Base-by-base conservation (phyloP, 2,888 invertebrate genomes). In the Ochropleura leucogaster region DNA sequence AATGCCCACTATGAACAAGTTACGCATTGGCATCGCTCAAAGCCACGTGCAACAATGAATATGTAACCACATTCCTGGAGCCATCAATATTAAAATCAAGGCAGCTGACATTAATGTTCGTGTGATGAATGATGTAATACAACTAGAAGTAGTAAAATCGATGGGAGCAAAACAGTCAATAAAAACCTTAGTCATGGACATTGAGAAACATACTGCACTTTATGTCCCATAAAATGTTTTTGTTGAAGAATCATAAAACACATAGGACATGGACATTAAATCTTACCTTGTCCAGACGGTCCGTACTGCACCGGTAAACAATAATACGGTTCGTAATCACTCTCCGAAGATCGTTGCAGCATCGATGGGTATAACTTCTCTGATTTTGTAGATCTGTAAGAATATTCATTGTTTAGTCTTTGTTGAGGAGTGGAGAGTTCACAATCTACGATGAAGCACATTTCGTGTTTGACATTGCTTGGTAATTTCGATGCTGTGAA, bases 311-410 rank as follows among this genome's bases (percentile, higher is more conserved):
- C 98, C 0, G 98, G 98, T 85, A 98, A 97, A 93, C 98, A 98
- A 93, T 98, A 98, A 93, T 98, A 98, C 0, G 98, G 98, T 91
- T 98, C 98, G 83, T 98, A 97, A 92, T 98, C 98, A 78, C 98
- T 98, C 89, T 98, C 97, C 87, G 98, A 97, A 90, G 98, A 98
- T 81, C 98, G 97, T 88, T 98, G 98, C 89, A 99, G 95, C 98
- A 99, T 98, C 80, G 98, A 98, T 53, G 99, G 99, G 94, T 99
- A 99, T 93, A 99, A 97, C 95, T 99, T 99, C 94, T 99, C 99
- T 14, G 99, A 99, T 95, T 99, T 99, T 30, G 99, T 99, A 60
- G 99, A 99, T 95, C 98, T 98, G 97, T 12, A 94, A 94, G 71
- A 51, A 74, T 42, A 51, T 59, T 40, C 9, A 4, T 18, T 53